These are phyloP conservation scores for Stratiomys singularior DNA, from an alignment of 2,888 invertebrate species.

Conservation along the genomic window DNA sequence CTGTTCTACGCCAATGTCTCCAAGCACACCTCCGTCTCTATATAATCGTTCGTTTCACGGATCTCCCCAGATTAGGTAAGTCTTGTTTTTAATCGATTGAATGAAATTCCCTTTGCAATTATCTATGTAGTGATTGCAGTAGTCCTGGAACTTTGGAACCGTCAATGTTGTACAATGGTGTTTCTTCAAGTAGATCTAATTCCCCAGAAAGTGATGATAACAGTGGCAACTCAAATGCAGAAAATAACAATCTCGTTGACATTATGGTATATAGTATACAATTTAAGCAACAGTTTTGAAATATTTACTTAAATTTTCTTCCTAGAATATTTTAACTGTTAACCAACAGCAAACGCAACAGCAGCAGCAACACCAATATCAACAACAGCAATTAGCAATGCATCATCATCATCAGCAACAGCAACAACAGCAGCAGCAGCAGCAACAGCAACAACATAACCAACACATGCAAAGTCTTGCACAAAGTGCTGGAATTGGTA, in stretches of 20 bases:
- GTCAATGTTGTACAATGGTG: slow-evolving; percentile 51
- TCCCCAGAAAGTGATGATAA: slow-evolving; percentile 64
- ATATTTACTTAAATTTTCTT: background rate
- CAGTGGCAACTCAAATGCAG: slow-evolving; percentile 61
- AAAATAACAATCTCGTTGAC: slow-evolving; percentile 61
- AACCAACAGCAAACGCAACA: slow-evolving; percentile 54
- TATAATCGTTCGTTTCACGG: slow-evolving; percentile 65
- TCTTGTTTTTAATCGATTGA: background rate
- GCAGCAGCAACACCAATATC: slow-evolving; percentile 56
- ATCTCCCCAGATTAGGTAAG: slow-evolving; percentile 65
- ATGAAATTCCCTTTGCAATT: slow-evolving; percentile 28
- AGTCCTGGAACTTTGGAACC: slow-evolving; percentile 53
- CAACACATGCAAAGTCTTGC: slow-evolving; percentile 51
- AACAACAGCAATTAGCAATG: slow-evolving; percentile 54
- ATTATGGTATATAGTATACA: slow-evolving; percentile 59
- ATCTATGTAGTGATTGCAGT: slow-evolving; percentile 60
- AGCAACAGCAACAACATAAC: slow-evolving; percentile 49
- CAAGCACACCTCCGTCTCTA: slow-evolving; percentile 65
- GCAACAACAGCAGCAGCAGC: slow-evolving; percentile 51
- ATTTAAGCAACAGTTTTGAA: background rate
- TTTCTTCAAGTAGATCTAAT: slow-evolving; percentile 62
- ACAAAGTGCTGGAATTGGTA: slow-evolving; percentile 56
- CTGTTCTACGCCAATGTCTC: slow-evolving; percentile 66
- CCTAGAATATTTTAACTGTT: slow-evolving; percentile 61
- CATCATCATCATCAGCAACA: slow-evolving; percentile 50